A percentile compares a stretch with the other conserved stretches of the same genome.
phyloP scores from a whole-genome alignment of 2,888 invertebrate species.

The Embidobia sp. region DNA sequence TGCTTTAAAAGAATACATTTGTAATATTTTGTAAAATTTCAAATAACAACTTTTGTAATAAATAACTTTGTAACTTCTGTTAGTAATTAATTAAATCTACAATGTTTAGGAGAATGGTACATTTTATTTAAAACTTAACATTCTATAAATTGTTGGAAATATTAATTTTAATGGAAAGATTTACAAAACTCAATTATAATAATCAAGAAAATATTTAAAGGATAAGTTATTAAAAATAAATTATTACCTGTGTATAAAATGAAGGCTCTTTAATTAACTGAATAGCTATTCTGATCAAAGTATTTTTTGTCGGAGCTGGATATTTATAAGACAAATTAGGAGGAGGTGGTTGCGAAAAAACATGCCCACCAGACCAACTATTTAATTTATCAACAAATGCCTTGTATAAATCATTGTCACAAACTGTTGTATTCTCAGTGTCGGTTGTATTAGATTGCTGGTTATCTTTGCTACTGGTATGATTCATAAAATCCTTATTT shows the following conservation, averaged over 20 bases:
- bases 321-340: conserved; percentile 90
- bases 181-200: conserved; percentile 11
- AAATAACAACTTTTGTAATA: too few species aligned
- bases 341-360: conserved; percentile 89
- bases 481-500: conserved; percentile 73
- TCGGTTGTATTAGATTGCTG: conserved; percentile 41
- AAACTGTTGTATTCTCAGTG: conserved; percentile 6
- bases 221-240: too few species aligned
- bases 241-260: conserved; percentile 87
- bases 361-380: conserved; percentile 84
- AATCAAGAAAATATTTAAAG: too few species aligned
- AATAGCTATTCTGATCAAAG: conserved; percentile 89
- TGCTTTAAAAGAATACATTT: too few species aligned
- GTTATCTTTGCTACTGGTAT: conserved; percentile 61
- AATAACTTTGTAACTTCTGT: too few species aligned
- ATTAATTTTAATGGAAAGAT: too few species aligned
- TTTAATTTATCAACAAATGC: conserved; percentile 84
- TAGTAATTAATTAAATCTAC: too few species aligned
- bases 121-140: too few species aligned
- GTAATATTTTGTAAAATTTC: too few species aligned
- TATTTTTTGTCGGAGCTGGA: conserved; percentile 88
- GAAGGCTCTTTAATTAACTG: conserved; percentile 88
- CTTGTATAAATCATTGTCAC: conserved; percentile 71
- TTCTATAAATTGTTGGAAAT: conserved; percentile 12
- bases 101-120: too few species aligned